Percentiles rank a stretch among this genome's conserved stretches.
Evolutionary conservation across 2,888 invertebrate genomes (phyloP).

Genomic region (Eucera pruinosa): DNA sequence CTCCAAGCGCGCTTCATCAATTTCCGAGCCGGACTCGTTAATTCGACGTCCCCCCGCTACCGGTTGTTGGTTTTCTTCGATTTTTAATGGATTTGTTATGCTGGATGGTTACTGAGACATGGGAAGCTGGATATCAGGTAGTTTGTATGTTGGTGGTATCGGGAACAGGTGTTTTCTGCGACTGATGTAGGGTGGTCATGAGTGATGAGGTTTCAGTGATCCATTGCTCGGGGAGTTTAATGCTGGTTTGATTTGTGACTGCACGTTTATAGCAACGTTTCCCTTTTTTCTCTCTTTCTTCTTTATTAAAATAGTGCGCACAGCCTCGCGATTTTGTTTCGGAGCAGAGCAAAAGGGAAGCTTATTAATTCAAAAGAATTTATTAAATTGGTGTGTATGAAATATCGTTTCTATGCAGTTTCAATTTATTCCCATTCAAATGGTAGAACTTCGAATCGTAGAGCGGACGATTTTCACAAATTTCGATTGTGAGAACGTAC

Average conservation of each 20-base stretch:
- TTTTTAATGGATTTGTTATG: conserved; percentile 15
- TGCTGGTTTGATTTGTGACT: neutral
- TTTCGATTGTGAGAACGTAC: too few relatives aligned
- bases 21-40: conserved; percentile 17
- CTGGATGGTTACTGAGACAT: neutral
- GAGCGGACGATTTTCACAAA: too few relatives aligned
- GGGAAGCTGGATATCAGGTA: neutral
- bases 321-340: neutral
- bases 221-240: neutral
- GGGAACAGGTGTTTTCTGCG: conserved; percentile 13
- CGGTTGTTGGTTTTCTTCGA: conserved; percentile 21
- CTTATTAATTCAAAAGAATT: too few relatives aligned
- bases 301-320: too few relatives aligned
- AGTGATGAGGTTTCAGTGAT: conserved; percentile 6
- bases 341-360: too few relatives aligned
- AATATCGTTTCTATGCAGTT: too few relatives aligned
- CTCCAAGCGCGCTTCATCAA: conserved; percentile 12
- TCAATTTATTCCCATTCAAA: too few relatives aligned
- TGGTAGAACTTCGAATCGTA: too few relatives aligned
- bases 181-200: neutral
- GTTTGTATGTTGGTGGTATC: conserved; percentile 14
- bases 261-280: neutral
- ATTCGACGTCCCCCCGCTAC: conserved; percentile 33
- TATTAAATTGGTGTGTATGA: too few relatives aligned
- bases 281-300: neutral